Percentiles rank a stretch among this genome's conserved stretches.
phyloP scores from a whole-genome alignment of 1,140 invertebrate species.

The Hormaphis cornu region DNA sequence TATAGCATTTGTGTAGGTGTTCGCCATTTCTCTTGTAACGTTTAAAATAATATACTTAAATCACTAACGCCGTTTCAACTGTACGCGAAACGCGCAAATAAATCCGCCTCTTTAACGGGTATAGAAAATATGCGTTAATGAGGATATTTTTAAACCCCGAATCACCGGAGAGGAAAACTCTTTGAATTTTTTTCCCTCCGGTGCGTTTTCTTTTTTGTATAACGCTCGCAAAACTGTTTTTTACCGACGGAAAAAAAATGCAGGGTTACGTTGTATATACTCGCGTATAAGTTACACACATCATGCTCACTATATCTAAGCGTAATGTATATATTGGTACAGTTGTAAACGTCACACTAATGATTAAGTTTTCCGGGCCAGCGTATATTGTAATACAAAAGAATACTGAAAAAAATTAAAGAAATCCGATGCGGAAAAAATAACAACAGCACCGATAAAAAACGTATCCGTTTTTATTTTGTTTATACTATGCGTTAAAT shows the following conservation, averaged over 20 bases:
- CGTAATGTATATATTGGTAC: no score
- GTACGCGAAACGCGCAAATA: no score
- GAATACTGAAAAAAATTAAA: not conserved
- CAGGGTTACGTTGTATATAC: not conserved
- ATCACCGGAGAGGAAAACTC: not conserved
- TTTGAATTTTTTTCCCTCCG: constrained; percentile 1
- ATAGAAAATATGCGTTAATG: constrained; percentile 16
- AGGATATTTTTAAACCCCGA: constrained; percentile 3
- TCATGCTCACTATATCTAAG: no score
- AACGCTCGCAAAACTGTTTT: not conserved
- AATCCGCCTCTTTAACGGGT: not conserved
- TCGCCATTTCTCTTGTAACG: no score
- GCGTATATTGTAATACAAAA: not conserved
- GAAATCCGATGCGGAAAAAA: not conserved
- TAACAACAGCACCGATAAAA: no score
- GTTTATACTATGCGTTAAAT: no score
- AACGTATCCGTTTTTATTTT: no score
- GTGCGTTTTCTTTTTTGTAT: not conserved
- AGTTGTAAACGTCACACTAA: constrained; percentile 10
- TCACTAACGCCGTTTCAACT: not conserved
- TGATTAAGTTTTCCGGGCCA: constrained; percentile 1
- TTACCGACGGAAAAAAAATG: not conserved
- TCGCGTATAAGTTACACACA: no score
- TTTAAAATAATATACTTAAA: constrained; percentile 6
- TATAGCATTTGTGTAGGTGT: no score